These are phyloP conservation scores for Platygyra sinensis DNA, from an alignment of 64 coral and sea anemone species.

Conservation along the genomic window DNA sequence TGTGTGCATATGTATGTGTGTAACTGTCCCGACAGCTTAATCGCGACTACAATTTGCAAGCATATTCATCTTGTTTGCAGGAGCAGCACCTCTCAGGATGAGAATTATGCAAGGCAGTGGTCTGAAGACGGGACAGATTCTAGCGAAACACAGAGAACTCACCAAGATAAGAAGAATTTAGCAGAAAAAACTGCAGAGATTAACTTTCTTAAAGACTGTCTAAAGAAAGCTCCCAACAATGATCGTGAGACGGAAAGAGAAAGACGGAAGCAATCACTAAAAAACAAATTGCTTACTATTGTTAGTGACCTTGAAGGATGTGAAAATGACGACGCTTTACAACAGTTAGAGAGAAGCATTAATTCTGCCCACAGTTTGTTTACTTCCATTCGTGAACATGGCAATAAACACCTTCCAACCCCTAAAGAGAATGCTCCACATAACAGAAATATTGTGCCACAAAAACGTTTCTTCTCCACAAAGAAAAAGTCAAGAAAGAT, in stretches of 20 bases:
- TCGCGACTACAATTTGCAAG: constrained; percentile 42
- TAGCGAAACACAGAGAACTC: no score
- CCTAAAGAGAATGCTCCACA: constrained; percentile 23
- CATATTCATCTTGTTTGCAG: constrained; percentile 30
- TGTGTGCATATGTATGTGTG: constrained; percentile 19
- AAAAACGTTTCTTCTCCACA: constrained; percentile 40
- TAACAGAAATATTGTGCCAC: constrained; percentile 51
- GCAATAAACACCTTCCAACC: neutral
- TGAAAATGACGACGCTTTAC: neutral
- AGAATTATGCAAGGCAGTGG: no score
- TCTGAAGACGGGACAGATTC: no score
- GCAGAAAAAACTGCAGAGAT: no score
- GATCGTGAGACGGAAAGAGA: neutral
- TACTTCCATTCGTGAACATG: neutral
- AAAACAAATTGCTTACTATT: neutral
- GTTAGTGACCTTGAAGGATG: neutral
- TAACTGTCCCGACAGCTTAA: constrained; percentile 46
- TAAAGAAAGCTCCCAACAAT: no score
- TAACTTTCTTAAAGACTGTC: no score
- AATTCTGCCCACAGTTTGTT: constrained; percentile 16
- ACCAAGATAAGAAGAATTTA: no score
- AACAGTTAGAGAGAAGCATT: constrained; percentile 30
- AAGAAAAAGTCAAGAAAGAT: constrained; percentile 28
- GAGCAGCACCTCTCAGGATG: no score
- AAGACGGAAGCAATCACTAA: neutral